A percentile compares a stretch with the other conserved stretches of the same genome.
Evolutionary conservation across 2,797 vertebrate genomes (phyloP).

Genomic region (Labroides dimidiatus): DNA sequence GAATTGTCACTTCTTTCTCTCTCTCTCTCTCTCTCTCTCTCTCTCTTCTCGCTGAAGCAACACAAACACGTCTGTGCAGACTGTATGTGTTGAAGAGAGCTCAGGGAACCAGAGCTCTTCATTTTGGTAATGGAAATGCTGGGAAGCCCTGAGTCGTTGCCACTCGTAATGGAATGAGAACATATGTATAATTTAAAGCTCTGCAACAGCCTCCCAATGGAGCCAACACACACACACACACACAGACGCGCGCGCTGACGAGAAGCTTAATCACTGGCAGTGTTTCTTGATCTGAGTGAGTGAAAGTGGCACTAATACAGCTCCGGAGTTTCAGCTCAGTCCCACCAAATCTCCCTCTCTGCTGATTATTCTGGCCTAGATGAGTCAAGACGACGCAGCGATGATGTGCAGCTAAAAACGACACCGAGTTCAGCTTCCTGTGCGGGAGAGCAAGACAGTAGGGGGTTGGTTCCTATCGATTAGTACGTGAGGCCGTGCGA

Average conservation of each 20-base stretch:
- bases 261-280: conserved; percentile 67
- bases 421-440: conserved; percentile 14
- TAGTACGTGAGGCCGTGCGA: conserved; percentile 5
- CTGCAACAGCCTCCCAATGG: conserved; percentile 65
- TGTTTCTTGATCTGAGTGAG: conserved; percentile 73
- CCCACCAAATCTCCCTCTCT: conserved; percentile 59
- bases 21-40: neutral
- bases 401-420: conserved; percentile 22
- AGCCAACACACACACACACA: conserved; percentile 38
- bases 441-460: neutral
- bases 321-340: conserved; percentile 67
- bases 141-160: conserved; percentile 78
- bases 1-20: neutral
- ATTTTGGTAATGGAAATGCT: conserved; percentile 80
- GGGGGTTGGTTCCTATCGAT: conserved; percentile 36
- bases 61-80: no score
- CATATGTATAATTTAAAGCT: conserved; percentile 82
- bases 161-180: conserved; percentile 81
- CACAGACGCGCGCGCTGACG: conserved; percentile 20
- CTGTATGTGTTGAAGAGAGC: neutral
- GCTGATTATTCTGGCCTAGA: conserved; percentile 66
- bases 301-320: conserved; percentile 73
- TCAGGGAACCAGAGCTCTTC: conserved; percentile 44
- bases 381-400: conserved; percentile 55
- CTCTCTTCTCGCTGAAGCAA: no score